These are phyloP conservation scores for Tyria jacobaeae DNA, from an alignment of 2,888 invertebrate species.

Conservation along the genomic window DNA sequence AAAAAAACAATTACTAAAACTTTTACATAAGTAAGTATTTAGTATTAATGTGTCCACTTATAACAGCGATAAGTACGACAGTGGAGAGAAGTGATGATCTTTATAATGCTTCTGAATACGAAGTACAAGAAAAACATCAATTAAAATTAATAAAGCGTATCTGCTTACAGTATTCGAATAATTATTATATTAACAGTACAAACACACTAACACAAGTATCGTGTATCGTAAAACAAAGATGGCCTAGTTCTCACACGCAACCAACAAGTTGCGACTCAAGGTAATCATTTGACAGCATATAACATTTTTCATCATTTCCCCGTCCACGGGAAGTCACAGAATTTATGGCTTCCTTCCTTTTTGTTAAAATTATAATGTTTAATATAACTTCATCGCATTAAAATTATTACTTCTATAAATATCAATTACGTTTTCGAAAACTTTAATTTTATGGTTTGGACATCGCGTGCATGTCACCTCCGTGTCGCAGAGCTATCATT, in stretches of 20 bases:
- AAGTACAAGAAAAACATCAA: constrained; percentile 7
- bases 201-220: not conserved
- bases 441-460: constrained; percentile 44
- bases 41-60: no score
- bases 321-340: constrained; percentile 27
- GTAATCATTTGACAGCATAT: constrained; percentile 25
- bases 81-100: not conserved
- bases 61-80: not conserved
- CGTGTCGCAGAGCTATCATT: constrained; percentile 42
- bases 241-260: constrained; percentile 20
- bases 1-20: no score
- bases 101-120: not conserved
- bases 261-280: constrained; percentile 7
- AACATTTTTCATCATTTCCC: constrained; percentile 36
- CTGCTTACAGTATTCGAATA: constrained; percentile 6
- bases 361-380: constrained; percentile 30
- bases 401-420: constrained; percentile 42
- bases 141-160: constrained; percentile 15
- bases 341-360: constrained; percentile 43
- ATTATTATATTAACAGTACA: constrained; percentile 9
- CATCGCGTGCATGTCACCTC: constrained; percentile 53
- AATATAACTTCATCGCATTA: constrained; percentile 30
- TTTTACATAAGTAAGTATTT: no score
- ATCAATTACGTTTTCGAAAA: constrained; percentile 45
- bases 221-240: constrained; percentile 1